Percentiles rank a stretch among this genome's conserved stretches.
Evolutionary conservation across 2,113 vertebrate genomes (phyloP).

Genomic region (Gasterosteus aculeatus): DNA sequence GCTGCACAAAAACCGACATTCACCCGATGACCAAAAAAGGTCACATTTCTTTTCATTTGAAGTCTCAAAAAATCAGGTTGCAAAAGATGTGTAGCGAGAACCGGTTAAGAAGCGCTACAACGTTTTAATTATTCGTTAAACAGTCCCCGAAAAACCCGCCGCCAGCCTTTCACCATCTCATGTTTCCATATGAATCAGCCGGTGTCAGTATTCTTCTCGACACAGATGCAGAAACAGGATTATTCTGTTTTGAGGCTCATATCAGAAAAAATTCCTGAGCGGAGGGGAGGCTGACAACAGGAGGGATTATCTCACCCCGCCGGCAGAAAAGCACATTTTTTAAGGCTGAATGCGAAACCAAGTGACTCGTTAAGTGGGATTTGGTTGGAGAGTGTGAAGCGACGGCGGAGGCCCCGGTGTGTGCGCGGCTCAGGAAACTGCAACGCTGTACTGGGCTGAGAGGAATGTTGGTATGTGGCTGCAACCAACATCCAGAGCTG

Average conservation of each 20-base stretch:
- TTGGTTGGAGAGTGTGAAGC: constrained; percentile 54
- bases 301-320: constrained; percentile 50
- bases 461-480: constrained; percentile 75
- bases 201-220: not conserved
- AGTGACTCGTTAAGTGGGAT: constrained; percentile 62
- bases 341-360: constrained; percentile 36
- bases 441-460: constrained; percentile 57
- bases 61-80: not conserved
- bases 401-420: constrained; percentile 23
- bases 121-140: not conserved
- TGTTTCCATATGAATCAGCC: not conserved
- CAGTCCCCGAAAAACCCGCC: not conserved
- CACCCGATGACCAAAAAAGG: not conserved
- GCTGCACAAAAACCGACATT: not conserved
- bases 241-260: constrained; percentile 28
- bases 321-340: constrained; percentile 21
- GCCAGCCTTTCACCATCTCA: not conserved
- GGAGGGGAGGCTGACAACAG: constrained; percentile 45
- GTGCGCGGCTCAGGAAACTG: constrained; percentile 63
- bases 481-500: constrained; percentile 60
- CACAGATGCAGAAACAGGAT: constrained; percentile 34
- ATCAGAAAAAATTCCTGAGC: constrained; percentile 38
- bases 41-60: not conserved
- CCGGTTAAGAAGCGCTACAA: too few species aligned
- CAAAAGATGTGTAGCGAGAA: not conserved